A percentile compares a stretch with the other conserved stretches of the same genome.
These are phyloP conservation scores for Calliopum simillimum DNA, from an alignment of 2,888 invertebrate genomes.

Conservation along the genomic window DNA sequence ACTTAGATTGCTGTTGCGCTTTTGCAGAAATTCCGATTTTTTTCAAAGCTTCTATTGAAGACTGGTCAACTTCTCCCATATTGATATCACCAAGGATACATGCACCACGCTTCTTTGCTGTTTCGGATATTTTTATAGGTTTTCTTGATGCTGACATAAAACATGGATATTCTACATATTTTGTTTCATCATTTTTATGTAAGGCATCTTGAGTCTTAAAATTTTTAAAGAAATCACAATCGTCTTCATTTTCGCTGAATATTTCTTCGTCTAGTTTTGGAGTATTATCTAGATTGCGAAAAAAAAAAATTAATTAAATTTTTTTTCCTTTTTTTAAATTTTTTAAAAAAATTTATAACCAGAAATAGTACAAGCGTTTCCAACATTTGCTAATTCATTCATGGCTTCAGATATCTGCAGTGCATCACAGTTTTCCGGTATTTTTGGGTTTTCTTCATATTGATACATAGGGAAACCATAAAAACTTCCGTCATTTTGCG, in stretches of 20 bases:
- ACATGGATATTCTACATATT: constrained; percentile 15
- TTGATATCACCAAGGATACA: constrained; percentile 34
- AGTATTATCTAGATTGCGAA: constrained; percentile 1
- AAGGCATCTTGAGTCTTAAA: constrained; percentile 38
- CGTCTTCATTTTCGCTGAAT: constrained; percentile 32
- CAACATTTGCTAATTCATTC: too few relatives aligned
- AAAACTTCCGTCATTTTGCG: not conserved
- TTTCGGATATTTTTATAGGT: constrained; percentile 38
- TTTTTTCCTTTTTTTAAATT: constrained; percentile 30
- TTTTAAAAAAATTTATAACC: too few relatives aligned
- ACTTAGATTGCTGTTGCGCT: too few relatives aligned
- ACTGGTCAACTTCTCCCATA: constrained; percentile 46
- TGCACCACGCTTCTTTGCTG: constrained; percentile 41
- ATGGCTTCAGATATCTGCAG: too few relatives aligned
- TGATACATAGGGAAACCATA: not conserved
- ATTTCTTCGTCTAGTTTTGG: constrained; percentile 30
- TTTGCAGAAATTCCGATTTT: too few relatives aligned
- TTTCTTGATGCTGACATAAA: constrained; percentile 43
- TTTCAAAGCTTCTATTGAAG: not conserved
- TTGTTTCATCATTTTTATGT: not conserved
- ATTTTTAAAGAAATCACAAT: constrained; percentile 46
- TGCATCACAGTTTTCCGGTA: too few relatives aligned
- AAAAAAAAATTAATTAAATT: constrained; percentile 13
- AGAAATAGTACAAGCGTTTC: too few relatives aligned
- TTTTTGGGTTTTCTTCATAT: not conserved